A percentile compares a stretch with the other conserved stretches of the same genome.
These are phyloP conservation scores for Drosophila flavopinicola DNA, from an alignment of 2,888 invertebrate genomes.

Conservation along the genomic window DNA sequence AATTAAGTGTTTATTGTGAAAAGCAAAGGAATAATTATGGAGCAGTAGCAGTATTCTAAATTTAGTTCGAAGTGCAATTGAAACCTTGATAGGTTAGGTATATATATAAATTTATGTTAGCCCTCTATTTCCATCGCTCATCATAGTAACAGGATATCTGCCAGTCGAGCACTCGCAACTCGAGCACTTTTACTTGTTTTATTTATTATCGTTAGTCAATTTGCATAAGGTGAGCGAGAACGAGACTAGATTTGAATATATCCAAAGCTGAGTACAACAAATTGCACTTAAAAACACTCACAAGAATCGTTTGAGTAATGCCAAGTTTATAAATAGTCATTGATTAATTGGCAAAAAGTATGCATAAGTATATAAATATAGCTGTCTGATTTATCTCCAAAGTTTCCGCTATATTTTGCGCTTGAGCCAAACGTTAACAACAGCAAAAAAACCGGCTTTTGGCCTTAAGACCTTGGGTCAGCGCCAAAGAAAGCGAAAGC, in stretches of 20 bases:
- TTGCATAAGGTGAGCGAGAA: constrained; percentile 65
- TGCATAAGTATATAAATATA: constrained; percentile 1
- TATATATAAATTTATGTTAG: too few species aligned
- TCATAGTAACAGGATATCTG: not conserved
- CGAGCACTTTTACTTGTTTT: not conserved
- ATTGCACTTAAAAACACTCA: constrained; percentile 29
- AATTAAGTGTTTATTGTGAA: not conserved
- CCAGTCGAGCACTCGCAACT: not conserved
- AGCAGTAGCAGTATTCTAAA: too few species aligned
- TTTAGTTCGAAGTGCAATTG: too few species aligned
- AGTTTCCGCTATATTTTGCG: constrained; percentile 4
- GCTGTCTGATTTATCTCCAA: constrained; percentile 11
- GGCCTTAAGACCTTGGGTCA: constrained; percentile 23
- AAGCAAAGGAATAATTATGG: too few species aligned
- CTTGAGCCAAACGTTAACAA: constrained; percentile 5
- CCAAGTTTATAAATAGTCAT: constrained; percentile 21
- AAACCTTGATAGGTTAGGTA: too few species aligned
- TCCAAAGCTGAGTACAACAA: constrained; percentile 15
- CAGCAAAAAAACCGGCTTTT: constrained; percentile 19
- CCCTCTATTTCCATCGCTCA: too few species aligned
- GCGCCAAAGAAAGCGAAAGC: constrained; percentile 46
- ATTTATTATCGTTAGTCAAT: constrained; percentile 22
- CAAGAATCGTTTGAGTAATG: constrained; percentile 4
- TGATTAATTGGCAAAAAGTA: constrained; percentile 23
- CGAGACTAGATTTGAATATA: constrained; percentile 24